Evolutionary conservation across 1,140 invertebrate genomes (phyloP), one percentile per base, ranked within the genome.

Genomic region (Rhizoglyphus robini): DNA sequence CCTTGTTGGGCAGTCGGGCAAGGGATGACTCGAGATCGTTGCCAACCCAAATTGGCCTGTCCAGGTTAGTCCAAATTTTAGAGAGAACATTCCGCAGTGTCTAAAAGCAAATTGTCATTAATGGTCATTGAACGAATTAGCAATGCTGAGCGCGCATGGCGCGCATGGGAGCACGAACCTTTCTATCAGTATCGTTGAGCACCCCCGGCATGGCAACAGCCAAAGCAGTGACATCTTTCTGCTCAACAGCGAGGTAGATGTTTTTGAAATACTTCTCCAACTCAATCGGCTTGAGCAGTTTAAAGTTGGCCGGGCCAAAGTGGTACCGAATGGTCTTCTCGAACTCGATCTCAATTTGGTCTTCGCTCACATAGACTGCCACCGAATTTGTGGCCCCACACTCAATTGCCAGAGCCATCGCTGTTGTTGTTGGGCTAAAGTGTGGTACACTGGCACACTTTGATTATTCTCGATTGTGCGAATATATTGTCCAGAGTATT

Each of bases 161-260:
- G n/a, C n/a, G n/a, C n/a, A n/a, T n/a, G n/a, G n/a, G n/a, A n/a
- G n/a, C n/a, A n/a, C n/a, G n/a, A 4, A 46, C 36, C 36, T 63
- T 63, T 25, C 32, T 46, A 36, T 63, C 61, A 8, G 32, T 32
- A 8, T 63, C 61, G 34, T 32, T 36, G 31, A 63, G 27, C n/a
- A 63, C 34, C 3, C 61, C 61, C 32, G 61, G 61, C 61, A 63
- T 63, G 4, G 30, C 61, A 15, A 63, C 34, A 15, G 61, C 61
- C 31, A 63, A 27, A 11, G 30, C 11, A 5, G 11, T n/a, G 29
- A 63, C 34, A 32, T 32, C 23, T 3, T 54, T 29, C 18, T 20
- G 36, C 11, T 47, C 32, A 25, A 36, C 32, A 4, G 61, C 47
- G 13, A n/a, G 5, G 32, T 46, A 29, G 18, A 63, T 49, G 3